Evolutionary conservation across 2,888 invertebrate species (phyloP), one percentile per base, ranked within the genome.

Genomic region (Prionchulus punctatus): DNA sequence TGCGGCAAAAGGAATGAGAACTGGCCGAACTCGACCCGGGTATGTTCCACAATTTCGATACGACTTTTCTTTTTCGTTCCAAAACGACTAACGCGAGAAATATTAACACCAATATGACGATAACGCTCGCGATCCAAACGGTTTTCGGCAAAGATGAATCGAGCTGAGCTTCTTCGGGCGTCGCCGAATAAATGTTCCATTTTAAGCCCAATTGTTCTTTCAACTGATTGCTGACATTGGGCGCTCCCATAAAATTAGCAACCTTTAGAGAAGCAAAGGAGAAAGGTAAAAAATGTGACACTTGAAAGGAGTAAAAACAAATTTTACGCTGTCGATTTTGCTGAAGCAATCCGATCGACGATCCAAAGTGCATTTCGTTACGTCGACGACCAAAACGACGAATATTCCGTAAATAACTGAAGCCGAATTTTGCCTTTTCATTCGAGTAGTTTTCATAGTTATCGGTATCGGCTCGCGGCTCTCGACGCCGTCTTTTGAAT

Each of bases 221-320:
- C 36, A 54, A 42, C 28, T 56, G 60, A 55, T 64, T 56, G 52
- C 64, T 65, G 23, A 65, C 63, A 3, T 59, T 59, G 7, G 62
- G 57, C 2, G 66, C 65, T 4, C 65, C 64, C 27, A 67, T 53
- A 50, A 58, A 63, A 1, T 61, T 58, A 23, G 64, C 66, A 2
- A 67, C 56, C 56, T 56, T 21, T 25, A 56, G 4, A 45, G 45
- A n/a, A 36, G 36, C 36, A 7, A 36, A 12, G 7, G 7, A 12
- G 18, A 12, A 12, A 36, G 36, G 36, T 18, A 36, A 36, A 36
- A 12, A 18, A 12, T 36, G 7, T 7, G 36, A 36, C 12, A 36
- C 18, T 36, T 36, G 7, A 36, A 36, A 36, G 18, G 7, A 12
- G 7, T 18, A 36, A 36, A 36, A 36, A 49, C 4, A n/a, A 3